A percentile compares a stretch with the other conserved stretches of the same genome.
These are phyloP conservation scores for Dromococcyx pavoninus DNA, from an alignment of 2,797 vertebrate species.

Conservation along the genomic window DNA sequence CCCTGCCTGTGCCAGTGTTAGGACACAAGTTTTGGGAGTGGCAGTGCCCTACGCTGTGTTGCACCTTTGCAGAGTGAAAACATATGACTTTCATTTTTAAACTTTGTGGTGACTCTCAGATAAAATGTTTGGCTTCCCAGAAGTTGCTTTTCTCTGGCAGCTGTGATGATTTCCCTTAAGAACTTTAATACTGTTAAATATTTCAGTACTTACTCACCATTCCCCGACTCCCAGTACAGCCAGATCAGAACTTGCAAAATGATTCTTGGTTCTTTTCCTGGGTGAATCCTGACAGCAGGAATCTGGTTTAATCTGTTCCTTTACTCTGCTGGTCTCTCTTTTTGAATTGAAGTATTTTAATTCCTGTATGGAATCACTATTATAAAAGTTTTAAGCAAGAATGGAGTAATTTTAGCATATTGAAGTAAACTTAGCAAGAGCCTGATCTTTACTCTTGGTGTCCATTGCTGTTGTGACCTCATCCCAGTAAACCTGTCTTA, in stretches of 20 bases:
- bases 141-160: conserved; percentile 30
- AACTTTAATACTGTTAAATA: background rate
- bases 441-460: background rate
- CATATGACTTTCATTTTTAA: background rate
- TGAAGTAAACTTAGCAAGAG: background rate
- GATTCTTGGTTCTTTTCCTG: background rate
- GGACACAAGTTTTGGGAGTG: background rate
- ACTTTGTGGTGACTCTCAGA: conserved; percentile 38
- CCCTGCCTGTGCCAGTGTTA: background rate
- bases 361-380: background rate
- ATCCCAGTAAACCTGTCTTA: background rate
- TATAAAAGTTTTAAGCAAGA: background rate
- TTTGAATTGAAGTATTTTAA: background rate
- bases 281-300: background rate
- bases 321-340: background rate
- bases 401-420: background rate
- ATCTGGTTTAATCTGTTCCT: background rate
- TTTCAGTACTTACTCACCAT: conserved; percentile 10
- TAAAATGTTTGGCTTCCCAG: conserved; percentile 46
- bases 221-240: background rate
- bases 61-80: background rate
- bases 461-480: background rate
- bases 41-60: background rate
- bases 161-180: conserved; percentile 31
- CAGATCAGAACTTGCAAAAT: background rate